Base-by-base conservation (phyloP, 2,113 vertebrate species). In the Pogonocichla stellata region DNA sequence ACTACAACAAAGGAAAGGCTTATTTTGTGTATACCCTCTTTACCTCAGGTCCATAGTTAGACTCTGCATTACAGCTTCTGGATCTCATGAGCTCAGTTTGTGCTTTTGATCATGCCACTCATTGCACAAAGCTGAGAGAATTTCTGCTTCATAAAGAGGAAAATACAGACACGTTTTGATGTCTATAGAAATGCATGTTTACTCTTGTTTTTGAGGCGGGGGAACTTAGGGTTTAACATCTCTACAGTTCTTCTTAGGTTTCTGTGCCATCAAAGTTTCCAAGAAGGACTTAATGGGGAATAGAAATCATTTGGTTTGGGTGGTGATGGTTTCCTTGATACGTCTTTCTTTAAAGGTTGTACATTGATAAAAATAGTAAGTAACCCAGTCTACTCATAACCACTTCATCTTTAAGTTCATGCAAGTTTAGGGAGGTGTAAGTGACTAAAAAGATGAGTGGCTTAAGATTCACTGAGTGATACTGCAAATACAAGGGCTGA, bases 391-490 rank as follows among this genome's bases (percentile, higher is more conserved):
- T 53, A 86, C 91, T 96, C 92, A 61, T 71, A 95, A 90, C 57
- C 10, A 75, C 93, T 97, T 97, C 90, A 58, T 87, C 97, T 96
- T 97, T 95, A 95, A 92, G 93, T 97, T 93, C 79, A 78, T 94
- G 74, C 92, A 83, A 97, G 95, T 96, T 96, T 96, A 92, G 94
- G 88, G 83, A 96, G 90, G 89, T 95, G 50, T 82, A 90, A 97
- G 87, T 95, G 92, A 96, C 97, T 96, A 95, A 93, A 97, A 88
- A 89, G 95, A 83, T 73, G 90, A 97, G 81, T 97, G 95, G 87
- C 84, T 96, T 91, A 89, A 95, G 96, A 96, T 96, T 94, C 92
- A 95, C 92, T 95, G 81, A 97, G 95, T 93, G 97, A 95, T 96
- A 93, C 92, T 95, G 87, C 93, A 97, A 97, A 97, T 95, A 95